Evolutionary conservation across 2,888 invertebrate species (phyloP), one percentile per base, ranked within the genome.

Genomic region (Crocallis elinguaria): DNA sequence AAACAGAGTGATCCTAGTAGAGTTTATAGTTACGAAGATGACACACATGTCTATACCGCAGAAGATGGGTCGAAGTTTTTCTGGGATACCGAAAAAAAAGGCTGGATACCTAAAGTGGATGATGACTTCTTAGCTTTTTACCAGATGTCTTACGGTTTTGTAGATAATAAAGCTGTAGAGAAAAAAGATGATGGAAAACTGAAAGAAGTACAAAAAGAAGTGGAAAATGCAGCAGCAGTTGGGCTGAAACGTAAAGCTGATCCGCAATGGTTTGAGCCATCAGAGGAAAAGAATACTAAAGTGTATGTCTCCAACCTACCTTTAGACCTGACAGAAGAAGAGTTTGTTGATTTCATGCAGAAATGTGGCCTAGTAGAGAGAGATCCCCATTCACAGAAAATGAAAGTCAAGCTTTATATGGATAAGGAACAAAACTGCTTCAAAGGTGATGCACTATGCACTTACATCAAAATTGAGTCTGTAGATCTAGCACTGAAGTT

Each of bases 41-140:
- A 96, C 71, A 94, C 95, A 42, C 95, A 96, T 69, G 94, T 94
- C 7, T 97, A 96, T 69, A 96, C 95, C 4, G 97, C 97, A 76
- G 84, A 92, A 43, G 99, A 99, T 92, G 98, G 98, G 0, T 95
- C 95, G 0, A 95, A 95, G 57, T 98, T 94, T 82, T 96, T 98
- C 75, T 99, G 98, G 98, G 98, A 99, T 86, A 92, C 92, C 16
- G 94, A 94, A 29, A 98, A 96, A 80, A 95, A 94, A 73, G 98
- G 98, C 3, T 99, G 99, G 98, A 96, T 99, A 86, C 99, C 99
- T 0, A 98, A 97, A 93, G 94, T 99, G 57, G 98, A 98, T 89
- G 98, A 98, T 72, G 98, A 99, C 70, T 99, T 99, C 76, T 94
- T 99, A 91, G 99, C 99, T 0, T 93, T 93, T 49, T 99, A 99